These are phyloP conservation scores for Phortica variegata DNA, from an alignment of 1,140 invertebrate species.

Conservation along the genomic window DNA sequence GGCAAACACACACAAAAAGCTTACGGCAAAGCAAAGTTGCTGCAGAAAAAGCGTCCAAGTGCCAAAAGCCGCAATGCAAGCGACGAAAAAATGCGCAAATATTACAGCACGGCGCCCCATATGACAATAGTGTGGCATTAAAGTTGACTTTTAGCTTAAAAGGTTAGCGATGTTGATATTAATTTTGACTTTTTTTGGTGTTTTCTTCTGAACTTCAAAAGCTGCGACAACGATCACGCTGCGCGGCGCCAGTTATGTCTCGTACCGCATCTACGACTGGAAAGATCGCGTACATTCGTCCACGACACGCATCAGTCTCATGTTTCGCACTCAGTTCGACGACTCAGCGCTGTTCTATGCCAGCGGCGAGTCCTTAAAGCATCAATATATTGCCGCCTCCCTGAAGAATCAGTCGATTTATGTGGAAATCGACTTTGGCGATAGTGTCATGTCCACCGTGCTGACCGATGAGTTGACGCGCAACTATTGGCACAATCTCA, in stretches of 20 bases:
- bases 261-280: slow-evolving; percentile 89
- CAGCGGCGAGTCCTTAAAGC: slow-evolving; percentile 76
- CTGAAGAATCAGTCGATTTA: slow-evolving; percentile 76
- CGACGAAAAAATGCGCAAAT: too few relatives aligned
- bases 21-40: too few relatives aligned
- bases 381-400: slow-evolving; percentile 81
- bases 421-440: slow-evolving; percentile 81
- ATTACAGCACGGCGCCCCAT: too few relatives aligned
- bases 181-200: too few relatives aligned
- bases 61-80: slow-evolving; percentile 28
- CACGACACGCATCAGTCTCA: slow-evolving; percentile 79
- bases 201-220: too few relatives aligned
- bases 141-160: too few relatives aligned
- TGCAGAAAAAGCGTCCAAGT: slow-evolving; percentile 24
- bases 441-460: slow-evolving; percentile 69
- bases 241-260: slow-evolving; percentile 87
- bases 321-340: slow-evolving; percentile 86
- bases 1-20: slow-evolving; percentile 7
- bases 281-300: slow-evolving; percentile 87
- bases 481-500: slow-evolving; percentile 87
- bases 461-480: slow-evolving; percentile 70
- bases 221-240: slow-evolving; percentile 84
- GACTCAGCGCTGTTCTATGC: slow-evolving; percentile 86
- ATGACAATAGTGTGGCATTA: too few relatives aligned
- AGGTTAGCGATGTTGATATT: too few relatives aligned